Conservation (phyloP, 2,888 invertebrate species). For the Cheilosia vernalis region DNA sequence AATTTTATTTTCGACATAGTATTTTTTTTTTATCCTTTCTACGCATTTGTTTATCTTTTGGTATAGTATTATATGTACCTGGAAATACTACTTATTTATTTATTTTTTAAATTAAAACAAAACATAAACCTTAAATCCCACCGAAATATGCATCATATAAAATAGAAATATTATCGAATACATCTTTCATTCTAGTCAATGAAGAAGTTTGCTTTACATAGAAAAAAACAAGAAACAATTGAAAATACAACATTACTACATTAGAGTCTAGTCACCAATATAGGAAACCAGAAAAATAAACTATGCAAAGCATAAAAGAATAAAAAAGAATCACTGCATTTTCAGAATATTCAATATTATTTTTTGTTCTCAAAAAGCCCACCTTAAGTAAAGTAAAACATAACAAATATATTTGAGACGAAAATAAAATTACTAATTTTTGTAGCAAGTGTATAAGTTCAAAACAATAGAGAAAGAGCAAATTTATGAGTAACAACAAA, state of each 20-base stretch:
- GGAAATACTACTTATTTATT: background rate
- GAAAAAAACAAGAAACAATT: background rate
- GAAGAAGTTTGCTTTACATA: constrained; percentile 60
- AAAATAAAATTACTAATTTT: constrained; percentile 40
- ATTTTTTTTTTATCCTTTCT: no score
- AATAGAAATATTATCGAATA: constrained; percentile 31
- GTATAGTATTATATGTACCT: background rate
- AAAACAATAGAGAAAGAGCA: constrained; percentile 45
- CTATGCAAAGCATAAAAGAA: constrained; percentile 27
- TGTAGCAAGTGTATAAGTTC: constrained; percentile 57
- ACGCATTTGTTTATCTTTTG: background rate
- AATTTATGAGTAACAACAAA: constrained; percentile 35
- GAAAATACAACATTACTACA: constrained; percentile 28
- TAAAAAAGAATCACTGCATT: constrained; percentile 60
- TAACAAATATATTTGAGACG: constrained; percentile 24
- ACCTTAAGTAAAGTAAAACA: constrained; percentile 54
- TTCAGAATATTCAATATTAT: constrained; percentile 71
- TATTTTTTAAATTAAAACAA: background rate
- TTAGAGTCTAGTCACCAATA: constrained; percentile 59
- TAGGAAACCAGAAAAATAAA: constrained; percentile 31
- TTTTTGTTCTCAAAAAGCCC: constrained; percentile 65
- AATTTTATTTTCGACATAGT: no score
- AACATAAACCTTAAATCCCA: constrained; percentile 66
- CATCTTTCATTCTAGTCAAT: constrained; percentile 60
- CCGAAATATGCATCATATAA: constrained; percentile 57